Percentiles rank a stretch among this genome's conserved stretches.
phyloP scores from a whole-genome alignment of 2,113 vertebrate species.

The Chroicocephalus ridibundus region DNA sequence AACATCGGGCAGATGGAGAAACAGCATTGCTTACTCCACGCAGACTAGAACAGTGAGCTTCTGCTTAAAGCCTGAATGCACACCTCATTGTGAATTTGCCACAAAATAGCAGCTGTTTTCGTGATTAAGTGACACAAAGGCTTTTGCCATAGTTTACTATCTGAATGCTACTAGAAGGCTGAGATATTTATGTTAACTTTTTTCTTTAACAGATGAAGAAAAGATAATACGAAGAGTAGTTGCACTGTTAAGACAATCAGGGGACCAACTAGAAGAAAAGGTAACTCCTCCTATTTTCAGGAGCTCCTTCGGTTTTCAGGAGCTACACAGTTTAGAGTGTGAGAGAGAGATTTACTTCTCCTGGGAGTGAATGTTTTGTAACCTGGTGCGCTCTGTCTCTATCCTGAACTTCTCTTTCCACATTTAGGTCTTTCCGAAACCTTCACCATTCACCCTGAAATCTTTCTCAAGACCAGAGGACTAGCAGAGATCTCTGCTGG shows the following conservation, averaged over 20 bases:
- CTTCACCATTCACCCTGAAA: neutral
- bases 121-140: neutral
- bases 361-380: neutral
- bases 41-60: neutral
- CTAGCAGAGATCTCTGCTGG: neutral
- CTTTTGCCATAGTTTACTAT: neutral
- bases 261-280: slow-evolving; percentile 74
- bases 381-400: neutral
- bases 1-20: neutral
- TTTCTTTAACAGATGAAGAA: slow-evolving; percentile 55
- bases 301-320: neutral
- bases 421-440: slow-evolving; percentile 8
- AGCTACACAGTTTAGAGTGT: neutral
- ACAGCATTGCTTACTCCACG: neutral
- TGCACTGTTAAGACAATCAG: slow-evolving; percentile 74
- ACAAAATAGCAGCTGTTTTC: neutral
- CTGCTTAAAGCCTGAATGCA: neutral
- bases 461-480: neutral
- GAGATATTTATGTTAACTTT: neutral
- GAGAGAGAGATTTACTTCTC: neutral
- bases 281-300: slow-evolving; percentile 55
- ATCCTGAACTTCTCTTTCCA: neutral
- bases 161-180: neutral
- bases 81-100: neutral
- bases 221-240: slow-evolving; percentile 73